Evolutionary conservation across 2,888 invertebrate species (phyloP), one percentile per base, ranked within the genome.

Genomic region (Lissonota sp.): DNA sequence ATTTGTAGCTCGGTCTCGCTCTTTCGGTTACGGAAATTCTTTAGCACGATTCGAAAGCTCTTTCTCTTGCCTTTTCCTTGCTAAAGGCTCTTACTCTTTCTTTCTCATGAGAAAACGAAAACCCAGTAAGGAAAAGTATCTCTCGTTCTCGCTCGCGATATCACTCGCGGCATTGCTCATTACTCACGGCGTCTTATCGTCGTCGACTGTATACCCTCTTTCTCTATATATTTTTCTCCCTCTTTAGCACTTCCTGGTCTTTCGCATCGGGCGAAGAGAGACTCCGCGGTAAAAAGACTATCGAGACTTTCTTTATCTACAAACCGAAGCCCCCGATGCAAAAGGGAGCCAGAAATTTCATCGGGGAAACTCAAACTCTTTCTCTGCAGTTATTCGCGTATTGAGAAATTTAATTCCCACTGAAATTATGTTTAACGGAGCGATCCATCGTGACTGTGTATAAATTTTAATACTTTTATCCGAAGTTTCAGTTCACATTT

Each of bases 81-180:
- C 53, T 55, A n/a, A n/a, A n/a, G n/a, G n/a, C 53, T 72, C 66
- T 74, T 58, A 57, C 62, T 70, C 71, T 49, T 62, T 58, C 69
- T 73, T 46, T 81, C 78, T 78, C 57, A 40, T 26, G 49, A 63
- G 76, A 62, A 26, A 26, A 26, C 1, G 75, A 63, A 49, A 82
- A 63, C 49, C 26, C 40, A 62, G 49, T 62, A 69, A 70, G 78
- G 86, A 87, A 84, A 85, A 88, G 84, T 87, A 84, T 87, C 86
- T 87, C 86, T 86, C 87, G 86, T 87, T 88, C 88, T 88, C 85
- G 86, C 86, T 88, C 86, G 87, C 89, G 92, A 90, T 92, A 92
- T 92, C 92, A 92, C 89, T 91, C 88, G 91, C 88, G 90, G 90
- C 91, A 90, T 91, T 92, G 90, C 91, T 92, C 92, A 92, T 92